Evolutionary conservation across 2,797 vertebrate genomes (phyloP).

Genomic region (Rhinoraja longicauda): DNA sequence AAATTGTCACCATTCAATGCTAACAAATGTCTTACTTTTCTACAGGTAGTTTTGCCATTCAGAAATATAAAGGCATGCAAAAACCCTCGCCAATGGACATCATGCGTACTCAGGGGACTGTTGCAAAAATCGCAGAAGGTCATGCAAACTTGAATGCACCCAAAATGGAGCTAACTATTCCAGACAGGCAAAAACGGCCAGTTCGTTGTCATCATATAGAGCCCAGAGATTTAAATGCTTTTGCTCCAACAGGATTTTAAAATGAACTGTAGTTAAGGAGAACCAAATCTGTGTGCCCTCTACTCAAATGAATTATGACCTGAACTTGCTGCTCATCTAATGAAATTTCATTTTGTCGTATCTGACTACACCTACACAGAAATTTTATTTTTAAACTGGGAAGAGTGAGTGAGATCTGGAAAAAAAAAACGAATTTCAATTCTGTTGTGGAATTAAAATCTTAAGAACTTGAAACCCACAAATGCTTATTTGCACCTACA

Average conservation of each 20-base stretch:
- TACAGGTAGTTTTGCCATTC: constrained; percentile 76
- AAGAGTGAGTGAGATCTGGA: not conserved
- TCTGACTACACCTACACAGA: not conserved
- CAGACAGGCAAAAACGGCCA: constrained; percentile 61
- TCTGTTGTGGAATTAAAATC: not conserved
- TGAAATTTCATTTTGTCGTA: not conserved
- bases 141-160: constrained; percentile 63
- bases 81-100: constrained; percentile 89
- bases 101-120: constrained; percentile 73
- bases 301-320: not conserved
- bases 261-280: too few relatives aligned
- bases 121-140: constrained; percentile 59
- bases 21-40: not conserved
- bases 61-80: constrained; percentile 77
- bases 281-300: not conserved
- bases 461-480: not conserved
- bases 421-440: not conserved
- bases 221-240: constrained; percentile 82
- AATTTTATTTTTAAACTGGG: not conserved
- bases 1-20: not conserved
- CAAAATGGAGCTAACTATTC: constrained; percentile 75
- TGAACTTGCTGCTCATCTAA: not conserved
- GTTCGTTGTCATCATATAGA: constrained; percentile 75
- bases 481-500: constrained; percentile 26
- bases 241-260: constrained; percentile 88